Evolutionary conservation across 2,113 vertebrate species (phyloP).

Genomic region (Labrus mixtus): DNA sequence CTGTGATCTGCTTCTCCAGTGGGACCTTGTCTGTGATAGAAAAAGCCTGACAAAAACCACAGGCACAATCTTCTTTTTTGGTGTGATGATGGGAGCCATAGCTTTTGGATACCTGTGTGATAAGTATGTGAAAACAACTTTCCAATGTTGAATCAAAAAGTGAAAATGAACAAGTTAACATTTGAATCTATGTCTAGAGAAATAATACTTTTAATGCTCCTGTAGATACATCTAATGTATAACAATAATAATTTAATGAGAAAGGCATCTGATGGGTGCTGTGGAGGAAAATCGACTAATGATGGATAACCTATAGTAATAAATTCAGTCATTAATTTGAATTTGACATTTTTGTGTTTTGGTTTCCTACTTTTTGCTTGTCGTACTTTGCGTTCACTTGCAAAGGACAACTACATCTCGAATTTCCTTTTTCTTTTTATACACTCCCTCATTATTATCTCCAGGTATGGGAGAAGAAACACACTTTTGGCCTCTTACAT

Average conservation of each 20-base stretch:
- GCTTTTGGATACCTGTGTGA: conserved; percentile 86
- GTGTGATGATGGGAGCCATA: conserved; percentile 84
- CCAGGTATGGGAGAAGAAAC: conserved; percentile 78
- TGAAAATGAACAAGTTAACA: background rate
- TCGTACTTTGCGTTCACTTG: too few relatives aligned
- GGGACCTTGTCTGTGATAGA: conserved; percentile 89
- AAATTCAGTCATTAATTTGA: too few relatives aligned
- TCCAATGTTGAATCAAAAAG: background rate
- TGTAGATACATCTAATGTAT: too few relatives aligned
- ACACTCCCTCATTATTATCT: background rate
- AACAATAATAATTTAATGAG: too few relatives aligned
- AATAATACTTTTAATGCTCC: too few relatives aligned
- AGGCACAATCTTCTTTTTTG: conserved; percentile 86
- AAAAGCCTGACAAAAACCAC: conserved; percentile 83
- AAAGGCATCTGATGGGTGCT: too few relatives aligned
- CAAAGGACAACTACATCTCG: too few relatives aligned
- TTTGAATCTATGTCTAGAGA: background rate
- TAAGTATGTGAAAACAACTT: conserved; percentile 75
- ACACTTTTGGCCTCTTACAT: conserved; percentile 76
- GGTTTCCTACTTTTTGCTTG: too few relatives aligned
- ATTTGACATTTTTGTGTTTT: too few relatives aligned
- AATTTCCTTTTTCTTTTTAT: too few relatives aligned
- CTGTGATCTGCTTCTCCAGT: conserved; percentile 72
- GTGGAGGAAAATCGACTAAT: too few relatives aligned
- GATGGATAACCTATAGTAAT: too few relatives aligned